A percentile compares a stretch with the other conserved stretches of the same genome.
phyloP scores from a whole-genome alignment of 2,888 invertebrate species.

The Bellardia pandia region DNA sequence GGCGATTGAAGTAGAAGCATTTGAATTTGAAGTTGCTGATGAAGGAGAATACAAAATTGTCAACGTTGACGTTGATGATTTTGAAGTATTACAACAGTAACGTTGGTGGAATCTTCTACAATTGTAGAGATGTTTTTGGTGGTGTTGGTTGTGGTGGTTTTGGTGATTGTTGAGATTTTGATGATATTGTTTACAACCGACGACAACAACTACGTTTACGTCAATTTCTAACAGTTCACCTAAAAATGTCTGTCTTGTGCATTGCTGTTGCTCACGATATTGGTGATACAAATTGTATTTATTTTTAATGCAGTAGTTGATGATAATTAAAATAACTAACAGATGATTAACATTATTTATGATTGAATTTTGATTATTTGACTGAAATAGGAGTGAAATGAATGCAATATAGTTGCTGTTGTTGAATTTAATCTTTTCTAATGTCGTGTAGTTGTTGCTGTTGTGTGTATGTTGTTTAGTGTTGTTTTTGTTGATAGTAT shows the following conservation, averaged over 20 bases:
- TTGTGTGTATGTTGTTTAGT: slow-evolving; percentile 60
- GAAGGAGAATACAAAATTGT: slow-evolving; percentile 60
- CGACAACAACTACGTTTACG: slow-evolving; percentile 69
- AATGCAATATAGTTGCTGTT: slow-evolving; percentile 3
- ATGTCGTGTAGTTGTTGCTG: slow-evolving; percentile 67
- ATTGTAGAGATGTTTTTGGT: slow-evolving; percentile 71
- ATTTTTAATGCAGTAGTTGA: background rate
- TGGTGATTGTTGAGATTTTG: slow-evolving; percentile 74
- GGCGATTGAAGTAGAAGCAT: slow-evolving; percentile 71
- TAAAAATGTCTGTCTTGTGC: slow-evolving; percentile 43
- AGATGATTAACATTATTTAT: background rate
- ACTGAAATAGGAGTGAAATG: slow-evolving; percentile 2
- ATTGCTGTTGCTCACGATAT: background rate
- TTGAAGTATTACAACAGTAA: slow-evolving; percentile 63
- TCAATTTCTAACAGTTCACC: slow-evolving; percentile 22
- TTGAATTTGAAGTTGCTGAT: slow-evolving; percentile 72
- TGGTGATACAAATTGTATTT: slow-evolving; percentile 7
- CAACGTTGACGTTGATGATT: slow-evolving; percentile 64
- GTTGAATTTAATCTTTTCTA: slow-evolving; percentile 30
- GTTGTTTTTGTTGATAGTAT: slow-evolving; percentile 73
- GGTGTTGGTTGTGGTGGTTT: slow-evolving; percentile 73
- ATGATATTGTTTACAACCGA: slow-evolving; percentile 73
- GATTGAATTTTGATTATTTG: background rate
- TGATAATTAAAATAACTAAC: slow-evolving; percentile 25
- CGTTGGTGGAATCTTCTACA: slow-evolving; percentile 68